Conservation (phyloP, 2,113 vertebrate genomes). For the Myodes glareolus region DNA sequence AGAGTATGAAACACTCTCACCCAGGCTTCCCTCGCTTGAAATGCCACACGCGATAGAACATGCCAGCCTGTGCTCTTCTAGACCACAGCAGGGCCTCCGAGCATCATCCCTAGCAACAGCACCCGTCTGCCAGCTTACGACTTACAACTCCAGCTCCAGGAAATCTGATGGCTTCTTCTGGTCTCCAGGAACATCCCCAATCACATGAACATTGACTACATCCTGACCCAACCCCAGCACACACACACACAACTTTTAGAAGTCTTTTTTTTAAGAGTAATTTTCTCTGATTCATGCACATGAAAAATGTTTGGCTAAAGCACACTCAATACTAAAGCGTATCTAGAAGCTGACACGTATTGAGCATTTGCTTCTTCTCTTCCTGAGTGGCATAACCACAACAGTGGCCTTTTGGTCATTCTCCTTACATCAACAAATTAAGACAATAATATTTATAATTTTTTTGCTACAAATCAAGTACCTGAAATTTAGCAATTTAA, state of each 20-base stretch:
- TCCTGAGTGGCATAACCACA: background rate
- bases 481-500: background rate
- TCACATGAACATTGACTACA: background rate
- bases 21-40: background rate
- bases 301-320: background rate
- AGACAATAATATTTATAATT: background rate
- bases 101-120: background rate
- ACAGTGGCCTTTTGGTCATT: background rate
- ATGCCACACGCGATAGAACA: background rate
- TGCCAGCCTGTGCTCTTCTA: background rate
- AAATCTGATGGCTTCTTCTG: background rate
- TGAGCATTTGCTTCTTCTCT: slow-evolving; percentile 12
- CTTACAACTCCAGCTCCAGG: background rate
- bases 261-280: background rate
- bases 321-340: slow-evolving; percentile 18
- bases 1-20: background rate
- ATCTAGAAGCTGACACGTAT: background rate
- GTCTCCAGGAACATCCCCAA: background rate
- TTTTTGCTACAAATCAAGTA: background rate
- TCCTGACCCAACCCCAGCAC: background rate
- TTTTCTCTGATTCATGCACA: slow-evolving; percentile 37
- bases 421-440: background rate
- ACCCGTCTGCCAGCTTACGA: background rate
- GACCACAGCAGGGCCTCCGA: accelerated
- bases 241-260: background rate